Evolutionary conservation across 64 coral and sea anemone genomes (phyloP).

Genomic region (Exaiptasia diaphana): DNA sequence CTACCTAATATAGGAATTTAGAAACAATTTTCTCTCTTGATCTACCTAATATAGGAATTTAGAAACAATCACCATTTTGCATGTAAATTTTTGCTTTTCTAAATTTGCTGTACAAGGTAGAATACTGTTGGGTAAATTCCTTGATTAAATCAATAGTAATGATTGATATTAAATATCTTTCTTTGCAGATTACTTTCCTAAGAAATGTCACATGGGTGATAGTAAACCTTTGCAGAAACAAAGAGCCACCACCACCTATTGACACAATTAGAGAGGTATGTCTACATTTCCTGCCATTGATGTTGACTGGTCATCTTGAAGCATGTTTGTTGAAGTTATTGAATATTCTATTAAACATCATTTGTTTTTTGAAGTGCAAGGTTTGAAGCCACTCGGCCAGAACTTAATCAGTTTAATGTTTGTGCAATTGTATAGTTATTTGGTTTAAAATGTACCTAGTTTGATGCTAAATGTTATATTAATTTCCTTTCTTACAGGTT

Average conservation of each 20-base stretch:
- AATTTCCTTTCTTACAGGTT: slow-evolving; percentile 24
- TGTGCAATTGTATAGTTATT: too few relatives aligned
- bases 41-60: too few relatives aligned
- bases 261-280: slow-evolving; percentile 87
- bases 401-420: not conserved
- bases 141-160: too few relatives aligned
- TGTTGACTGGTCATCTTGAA: not conserved
- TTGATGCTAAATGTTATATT: too few relatives aligned
- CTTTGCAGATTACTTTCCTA: slow-evolving; percentile 83
- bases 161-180: not conserved
- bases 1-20: too few relatives aligned
- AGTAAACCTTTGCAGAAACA: slow-evolving; percentile 96
- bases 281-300: not conserved
- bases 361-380: not conserved
- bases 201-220: slow-evolving; percentile 99
- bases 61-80: too few relatives aligned
- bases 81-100: too few relatives aligned
- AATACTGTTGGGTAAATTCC: too few relatives aligned
- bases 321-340: not conserved
- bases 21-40: too few relatives aligned
- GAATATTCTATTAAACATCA: not conserved
- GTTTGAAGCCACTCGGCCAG: not conserved
- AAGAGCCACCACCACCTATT: slow-evolving; percentile 87
- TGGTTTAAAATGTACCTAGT: too few relatives aligned
- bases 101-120: too few relatives aligned